Conservation (phyloP, 1,140 invertebrate species). For the Sycobia sp. region DNA sequence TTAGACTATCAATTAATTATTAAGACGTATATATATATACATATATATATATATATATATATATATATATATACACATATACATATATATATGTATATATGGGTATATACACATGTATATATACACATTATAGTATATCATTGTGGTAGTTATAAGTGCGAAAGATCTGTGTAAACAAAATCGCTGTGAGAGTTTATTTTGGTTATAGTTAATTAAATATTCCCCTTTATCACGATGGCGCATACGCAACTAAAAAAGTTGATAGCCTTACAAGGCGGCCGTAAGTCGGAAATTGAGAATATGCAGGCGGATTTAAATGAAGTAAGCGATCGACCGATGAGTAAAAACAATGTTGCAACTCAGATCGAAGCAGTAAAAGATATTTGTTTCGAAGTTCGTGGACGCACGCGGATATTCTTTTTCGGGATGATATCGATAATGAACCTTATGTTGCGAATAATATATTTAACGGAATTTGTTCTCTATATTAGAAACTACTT, state of each 20-base stretch:
- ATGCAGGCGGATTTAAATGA: too few relatives aligned
- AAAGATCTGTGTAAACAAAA: background rate
- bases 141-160: too few relatives aligned
- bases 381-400: too few relatives aligned
- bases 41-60: background rate
- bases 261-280: background rate
- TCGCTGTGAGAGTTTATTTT: background rate
- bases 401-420: too few relatives aligned
- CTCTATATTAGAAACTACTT: too few relatives aligned
- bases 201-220: background rate
- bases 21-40: background rate
- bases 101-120: background rate
- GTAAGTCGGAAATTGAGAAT: background rate
- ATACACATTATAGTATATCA: background rate
- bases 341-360: too few relatives aligned
- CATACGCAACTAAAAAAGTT: background rate
- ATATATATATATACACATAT: background rate
- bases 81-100: background rate
- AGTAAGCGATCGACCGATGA: too few relatives aligned
- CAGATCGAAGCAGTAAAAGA: too few relatives aligned
- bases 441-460: too few relatives aligned
- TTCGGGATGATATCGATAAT: too few relatives aligned
- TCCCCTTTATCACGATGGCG: background rate
- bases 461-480: too few relatives aligned
- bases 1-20: too few relatives aligned